Base-by-base conservation (phyloP, 2,797 vertebrate species). In the Pterois miles region DNA sequence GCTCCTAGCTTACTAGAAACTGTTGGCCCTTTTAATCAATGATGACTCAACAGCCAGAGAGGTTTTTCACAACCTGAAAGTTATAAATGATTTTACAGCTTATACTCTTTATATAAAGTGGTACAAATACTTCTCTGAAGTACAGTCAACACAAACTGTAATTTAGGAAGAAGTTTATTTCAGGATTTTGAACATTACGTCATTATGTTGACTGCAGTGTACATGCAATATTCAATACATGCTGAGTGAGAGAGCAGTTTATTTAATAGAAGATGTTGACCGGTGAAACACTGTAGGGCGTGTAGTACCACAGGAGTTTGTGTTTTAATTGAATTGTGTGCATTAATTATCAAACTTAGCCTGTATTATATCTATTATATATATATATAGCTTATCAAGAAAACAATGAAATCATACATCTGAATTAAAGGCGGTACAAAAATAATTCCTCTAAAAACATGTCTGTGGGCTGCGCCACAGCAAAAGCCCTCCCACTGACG, bases 401-500 rank as follows among this genome's bases (percentile, higher is more conserved):
- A 87, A 82, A 83, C 59, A 87, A 87, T 6, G 79, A 67, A 84
- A 82, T 85, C 62, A 88, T 77, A 92, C 83, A 87, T 85, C 71
- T 76, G 72, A 81, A 72, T 82, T 73, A 85, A 88, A 88, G 84
- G 86, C 86, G n/a, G 92, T 96, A 95, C 89, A 96, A 96, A 96
- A 96, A 96, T 95, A 96, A 87, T 94, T 92, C 85, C 89, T 95
- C 92, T 95, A 85, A 87, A 83, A 92, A 94, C 74, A 88, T 62
- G 56, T 70, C 36, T 50, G 90, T 91, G 89, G 90, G 80, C 80
- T 36, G 7, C 25, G 88, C 89, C 89, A 87, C 78, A 38, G 58
- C 31, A 80, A 75, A 81, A 83, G 79, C 71, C 67, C 71, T 76
- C 81, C 68, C 72, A 53, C 52, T 77, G 65, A 65, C 59, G 40